Percentiles rank a stretch among this genome's conserved stretches.
Conservation (phyloP, 2,797 vertebrate genomes). For the Cuniculus paca region DNA sequence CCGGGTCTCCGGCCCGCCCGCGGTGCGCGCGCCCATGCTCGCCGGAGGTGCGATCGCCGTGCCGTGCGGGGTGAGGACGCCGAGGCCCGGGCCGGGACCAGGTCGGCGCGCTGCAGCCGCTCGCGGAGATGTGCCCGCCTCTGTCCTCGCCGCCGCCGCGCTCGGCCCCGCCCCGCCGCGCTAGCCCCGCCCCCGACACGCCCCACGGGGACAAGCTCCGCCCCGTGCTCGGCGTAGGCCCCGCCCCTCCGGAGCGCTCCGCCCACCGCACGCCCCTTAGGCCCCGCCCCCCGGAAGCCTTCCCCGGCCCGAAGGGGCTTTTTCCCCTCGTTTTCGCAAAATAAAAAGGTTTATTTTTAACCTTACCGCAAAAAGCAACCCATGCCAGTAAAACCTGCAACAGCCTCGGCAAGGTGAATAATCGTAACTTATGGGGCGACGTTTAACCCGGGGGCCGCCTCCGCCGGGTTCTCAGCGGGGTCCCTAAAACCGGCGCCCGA, state of each 20-base stretch:
- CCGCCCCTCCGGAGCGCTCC: neutral
- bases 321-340: neutral
- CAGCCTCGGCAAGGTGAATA: neutral
- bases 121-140: neutral
- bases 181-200: neutral
- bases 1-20: slow-evolving; percentile 48
- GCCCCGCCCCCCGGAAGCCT: neutral
- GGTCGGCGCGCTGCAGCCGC: slow-evolving; percentile 32
- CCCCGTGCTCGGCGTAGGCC: no score
- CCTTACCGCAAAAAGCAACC: neutral
- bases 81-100: slow-evolving; percentile 24
- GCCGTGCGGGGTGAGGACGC: neutral
- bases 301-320: neutral
- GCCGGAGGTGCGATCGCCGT: neutral
- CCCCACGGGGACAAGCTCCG: neutral
- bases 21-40: slow-evolving; percentile 67
- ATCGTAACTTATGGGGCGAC: neutral
- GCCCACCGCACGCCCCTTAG: neutral
- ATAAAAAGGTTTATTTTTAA: neutral
- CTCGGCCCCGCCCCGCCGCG: neutral
- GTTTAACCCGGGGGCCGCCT: fast-evolving
- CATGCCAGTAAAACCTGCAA: neutral
- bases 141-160: neutral
- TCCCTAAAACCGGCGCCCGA: neutral
- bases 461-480: neutral